Evolutionary conservation across 1,140 invertebrate genomes (phyloP).

Genomic region (Apis mellifera): DNA sequence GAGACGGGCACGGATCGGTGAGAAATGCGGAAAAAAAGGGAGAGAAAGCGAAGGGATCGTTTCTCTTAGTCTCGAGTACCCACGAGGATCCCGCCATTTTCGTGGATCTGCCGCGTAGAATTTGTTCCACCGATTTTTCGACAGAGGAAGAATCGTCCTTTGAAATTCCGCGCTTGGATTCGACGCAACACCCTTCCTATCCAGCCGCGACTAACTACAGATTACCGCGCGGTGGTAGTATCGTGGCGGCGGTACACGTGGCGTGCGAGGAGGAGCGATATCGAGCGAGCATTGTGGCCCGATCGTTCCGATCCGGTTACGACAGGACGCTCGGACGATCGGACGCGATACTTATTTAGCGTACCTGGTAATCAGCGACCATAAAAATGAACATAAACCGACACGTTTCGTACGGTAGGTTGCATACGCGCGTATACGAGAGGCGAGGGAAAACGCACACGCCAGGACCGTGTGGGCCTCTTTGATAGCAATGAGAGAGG

Average conservation of each 20-base stretch:
- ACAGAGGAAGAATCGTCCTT: conserved; percentile 7
- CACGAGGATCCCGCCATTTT: background rate
- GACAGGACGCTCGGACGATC: conserved; percentile 64
- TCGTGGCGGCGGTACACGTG: conserved; percentile 28
- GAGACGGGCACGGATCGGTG: conserved; percentile 5
- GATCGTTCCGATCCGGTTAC: conserved; percentile 71
- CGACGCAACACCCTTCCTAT: background rate
- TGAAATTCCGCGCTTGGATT: conserved; percentile 12
- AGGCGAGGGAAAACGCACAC: background rate
- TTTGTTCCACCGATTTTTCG: conserved; percentile 34
- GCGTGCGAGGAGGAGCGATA: conserved; percentile 39
- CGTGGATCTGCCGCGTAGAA: background rate
- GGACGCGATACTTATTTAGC: conserved; percentile 72
- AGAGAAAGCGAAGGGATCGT: background rate
- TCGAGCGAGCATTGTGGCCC: conserved; percentile 55
- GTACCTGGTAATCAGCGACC: conserved; percentile 74
- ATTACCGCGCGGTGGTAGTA: conserved; percentile 38
- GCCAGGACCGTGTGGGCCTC: background rate
- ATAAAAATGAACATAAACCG: conserved; percentile 75
- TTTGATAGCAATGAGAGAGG: conserved; percentile 67
- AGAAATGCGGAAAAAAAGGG: background rate
- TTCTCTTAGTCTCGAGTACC: background rate
- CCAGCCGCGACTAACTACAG: conserved; percentile 10
- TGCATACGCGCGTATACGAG: background rate
- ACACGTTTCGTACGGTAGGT: conserved; percentile 66